Evolutionary conservation across 2,888 invertebrate species (phyloP).

Genomic region (Scaptomyza tumidula): DNA sequence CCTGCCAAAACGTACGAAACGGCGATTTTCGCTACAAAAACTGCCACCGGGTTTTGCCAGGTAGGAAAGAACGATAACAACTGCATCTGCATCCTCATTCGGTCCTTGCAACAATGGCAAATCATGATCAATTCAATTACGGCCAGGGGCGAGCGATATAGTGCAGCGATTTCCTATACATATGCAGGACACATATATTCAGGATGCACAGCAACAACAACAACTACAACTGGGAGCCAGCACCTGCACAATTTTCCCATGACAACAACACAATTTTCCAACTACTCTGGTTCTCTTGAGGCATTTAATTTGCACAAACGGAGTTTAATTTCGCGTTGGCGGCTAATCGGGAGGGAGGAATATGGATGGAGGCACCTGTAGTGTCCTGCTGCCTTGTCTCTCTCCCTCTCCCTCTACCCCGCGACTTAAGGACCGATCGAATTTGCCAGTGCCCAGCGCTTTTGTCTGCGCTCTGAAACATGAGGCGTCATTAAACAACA

Average conservation of each 20-base stretch:
- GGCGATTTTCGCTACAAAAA: constrained; percentile 63
- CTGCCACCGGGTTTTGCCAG: constrained; percentile 45
- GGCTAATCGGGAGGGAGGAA: constrained; percentile 34
- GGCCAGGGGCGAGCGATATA: constrained; percentile 35
- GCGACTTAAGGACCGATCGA: too few relatives aligned
- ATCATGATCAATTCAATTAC: constrained; percentile 82
- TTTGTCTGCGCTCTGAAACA: constrained; percentile 45
- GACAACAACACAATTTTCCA: constrained; percentile 41
- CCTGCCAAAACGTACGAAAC: constrained; percentile 40
- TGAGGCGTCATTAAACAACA: constrained; percentile 58
- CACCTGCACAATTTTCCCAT: constrained; percentile 82
- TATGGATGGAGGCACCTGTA: constrained; percentile 43
- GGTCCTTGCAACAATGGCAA: constrained; percentile 69
- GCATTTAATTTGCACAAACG: constrained; percentile 16
- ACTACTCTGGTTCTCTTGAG: background rate
- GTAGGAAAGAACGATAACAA: constrained; percentile 29
- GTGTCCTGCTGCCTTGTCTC: background rate
- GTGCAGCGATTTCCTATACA: constrained; percentile 38
- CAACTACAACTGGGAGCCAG: constrained; percentile 24
- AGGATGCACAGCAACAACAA: constrained; percentile 43
- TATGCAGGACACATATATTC: constrained; percentile 17
- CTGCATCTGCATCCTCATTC: constrained; percentile 41
- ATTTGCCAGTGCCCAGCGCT: too few relatives aligned
- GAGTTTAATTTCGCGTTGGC: constrained; percentile 33
- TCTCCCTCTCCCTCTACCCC: constrained; percentile 1